Evolutionary conservation across 2,113 vertebrate genomes (phyloP), one percentile per base, ranked within the genome.

Genomic region (Erinaceus europaeus): DNA sequence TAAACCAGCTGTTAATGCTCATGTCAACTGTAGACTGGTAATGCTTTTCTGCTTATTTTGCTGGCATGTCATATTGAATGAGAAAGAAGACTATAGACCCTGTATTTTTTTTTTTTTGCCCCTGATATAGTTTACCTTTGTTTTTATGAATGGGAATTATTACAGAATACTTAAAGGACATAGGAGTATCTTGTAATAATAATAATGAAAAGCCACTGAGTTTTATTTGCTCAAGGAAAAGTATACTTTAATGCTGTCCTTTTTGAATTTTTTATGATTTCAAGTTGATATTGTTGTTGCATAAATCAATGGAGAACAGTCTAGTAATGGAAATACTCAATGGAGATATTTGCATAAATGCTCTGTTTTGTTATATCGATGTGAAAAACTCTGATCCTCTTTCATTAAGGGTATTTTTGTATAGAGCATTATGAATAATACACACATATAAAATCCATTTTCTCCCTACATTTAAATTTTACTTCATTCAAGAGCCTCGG

Each of bases 381-480:
- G 52, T 90, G 94, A 91, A 83, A n/a, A 42, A 34, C 53, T 94
- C 89, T 50, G 11, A 87, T 89, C 20, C 67, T 90, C 92, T 93
- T 94, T 95, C 87, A 94, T 94, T 94, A 84, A 48, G n/a, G 40
- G 75, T 68, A 52, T 93, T 94, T 93, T 86, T 46, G 61, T 72
- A 52, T n/a, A 53, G 38, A 86, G n/a, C 14, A 86, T 53, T 57
- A 67, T 90, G 61, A 94, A 42, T 90, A 50, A 48, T 68, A 82
- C 64, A 81, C 18, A 80, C 44, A 84, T 50, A 86, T 75, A 71
- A 88, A 64, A 44, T 71, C 4, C 10, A 11, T 68, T 67, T 79
- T 93, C 48, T 86, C 32, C 9, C 17, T 93, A 68, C 40, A 90
- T 84, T 95, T 38, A 91, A 72, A 42, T 83, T 93, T 96, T 82